Conservation (phyloP, 1,140 invertebrate species). For the Monomorium pharaonis region DNA sequence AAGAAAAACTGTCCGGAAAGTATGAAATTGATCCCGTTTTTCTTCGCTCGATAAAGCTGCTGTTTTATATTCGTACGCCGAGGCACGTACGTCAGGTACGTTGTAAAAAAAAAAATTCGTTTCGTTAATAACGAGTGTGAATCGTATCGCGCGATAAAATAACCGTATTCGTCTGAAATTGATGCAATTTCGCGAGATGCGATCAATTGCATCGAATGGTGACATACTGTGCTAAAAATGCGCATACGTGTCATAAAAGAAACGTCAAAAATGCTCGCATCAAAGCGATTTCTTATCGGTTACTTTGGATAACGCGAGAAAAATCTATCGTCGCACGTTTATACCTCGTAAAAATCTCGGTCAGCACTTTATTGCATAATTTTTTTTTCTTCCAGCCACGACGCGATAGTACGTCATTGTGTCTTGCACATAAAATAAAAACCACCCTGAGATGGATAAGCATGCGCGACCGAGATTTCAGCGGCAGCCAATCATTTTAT, state of each 20-base stretch:
- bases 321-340: slow-evolving; percentile 18
- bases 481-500: neutral
- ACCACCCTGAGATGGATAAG: neutral
- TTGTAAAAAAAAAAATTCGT: slow-evolving; percentile 22
- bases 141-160: slow-evolving; percentile 22
- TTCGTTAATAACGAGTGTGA: slow-evolving; percentile 35
- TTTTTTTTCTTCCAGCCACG: slow-evolving; percentile 13
- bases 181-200: neutral
- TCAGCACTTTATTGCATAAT: slow-evolving; percentile 33
- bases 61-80: neutral
- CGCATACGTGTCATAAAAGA: neutral
- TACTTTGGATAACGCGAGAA: neutral
- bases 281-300: neutral
- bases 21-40: slow-evolving; percentile 11
- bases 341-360: slow-evolving; percentile 23
- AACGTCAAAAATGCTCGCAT: neutral
- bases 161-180: neutral
- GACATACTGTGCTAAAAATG: neutral
- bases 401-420: neutral
- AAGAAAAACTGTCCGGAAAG: neutral
- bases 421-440: neutral
- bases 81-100: slow-evolving; percentile 21
- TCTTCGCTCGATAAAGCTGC: neutral
- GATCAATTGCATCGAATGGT: too few relatives aligned
- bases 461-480: slow-evolving; percentile 9